Evolutionary conservation across 2,888 invertebrate genomes (phyloP).

Genomic region (Lampropteryx suffumata): DNA sequence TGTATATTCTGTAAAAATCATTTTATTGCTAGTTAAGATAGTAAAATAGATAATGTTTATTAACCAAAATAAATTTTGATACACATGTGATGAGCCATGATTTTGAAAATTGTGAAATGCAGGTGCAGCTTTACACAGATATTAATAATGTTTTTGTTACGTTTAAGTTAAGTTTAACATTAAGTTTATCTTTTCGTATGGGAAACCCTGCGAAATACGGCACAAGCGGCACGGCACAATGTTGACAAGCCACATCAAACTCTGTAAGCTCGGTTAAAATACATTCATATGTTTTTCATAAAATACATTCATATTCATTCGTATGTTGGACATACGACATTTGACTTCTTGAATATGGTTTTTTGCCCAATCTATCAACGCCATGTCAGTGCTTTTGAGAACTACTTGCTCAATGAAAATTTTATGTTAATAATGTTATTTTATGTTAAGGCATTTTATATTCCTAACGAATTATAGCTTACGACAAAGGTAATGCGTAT

Average conservation of each 20-base stretch:
- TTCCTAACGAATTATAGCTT: constrained; percentile 5
- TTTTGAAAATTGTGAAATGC: no score
- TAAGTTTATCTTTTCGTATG: constrained; percentile 43
- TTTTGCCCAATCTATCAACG: constrained; percentile 29
- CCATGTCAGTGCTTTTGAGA: constrained; percentile 30
- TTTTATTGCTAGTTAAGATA: no score
- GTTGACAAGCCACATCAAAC: constrained; percentile 55
- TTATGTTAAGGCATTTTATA: constrained; percentile 8
- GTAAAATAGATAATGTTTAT: no score
- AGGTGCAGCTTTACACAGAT: no score
- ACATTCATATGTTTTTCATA: no score
- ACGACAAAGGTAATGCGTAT: constrained; percentile 7
- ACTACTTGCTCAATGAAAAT: constrained; percentile 2
- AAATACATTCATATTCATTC: no score
- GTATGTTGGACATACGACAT: constrained; percentile 35
- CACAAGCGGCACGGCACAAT: no score
- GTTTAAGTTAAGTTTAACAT: no score
- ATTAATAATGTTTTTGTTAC: constrained; percentile 15
- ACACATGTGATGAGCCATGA: no score
- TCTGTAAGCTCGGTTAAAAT: constrained; percentile 48
- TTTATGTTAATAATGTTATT: no score
- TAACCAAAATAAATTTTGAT: no score
- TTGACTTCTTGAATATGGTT: constrained; percentile 30
- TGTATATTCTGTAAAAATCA: no score
- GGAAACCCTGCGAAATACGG: constrained; percentile 56